phyloP scores from a whole-genome alignment of 2,888 invertebrate species.

The Nomada ruficornis region DNA sequence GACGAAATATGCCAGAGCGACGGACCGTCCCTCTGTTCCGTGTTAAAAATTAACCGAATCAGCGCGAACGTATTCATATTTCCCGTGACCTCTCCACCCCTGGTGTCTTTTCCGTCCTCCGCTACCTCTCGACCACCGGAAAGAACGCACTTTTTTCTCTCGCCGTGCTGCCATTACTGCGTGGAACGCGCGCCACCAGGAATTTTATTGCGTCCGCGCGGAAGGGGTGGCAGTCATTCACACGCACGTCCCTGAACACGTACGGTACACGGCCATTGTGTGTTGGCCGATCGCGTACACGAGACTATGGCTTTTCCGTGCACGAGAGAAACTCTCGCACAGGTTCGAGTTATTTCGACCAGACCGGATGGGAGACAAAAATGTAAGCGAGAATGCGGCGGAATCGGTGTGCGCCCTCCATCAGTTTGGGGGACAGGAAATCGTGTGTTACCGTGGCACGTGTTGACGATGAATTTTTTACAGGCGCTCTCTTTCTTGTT shows the following conservation, averaged over 20 bases:
- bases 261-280: constrained; percentile 39
- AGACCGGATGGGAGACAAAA: constrained; percentile 40
- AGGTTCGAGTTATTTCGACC: constrained; percentile 24
- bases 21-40: constrained; percentile 48
- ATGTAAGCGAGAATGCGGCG: constrained; percentile 37
- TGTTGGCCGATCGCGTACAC: constrained; percentile 3
- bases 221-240: constrained; percentile 46
- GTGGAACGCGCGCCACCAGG: constrained; percentile 40
- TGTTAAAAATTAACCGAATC: constrained; percentile 75
- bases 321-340: constrained; percentile 14
- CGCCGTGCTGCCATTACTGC: constrained; percentile 56
- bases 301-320: constrained; percentile 2
- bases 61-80: constrained; percentile 71
- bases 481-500: neutral
- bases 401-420: neutral
- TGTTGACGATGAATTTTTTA: constrained; percentile 24
- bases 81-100: constrained; percentile 39
- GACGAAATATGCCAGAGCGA: constrained; percentile 64
- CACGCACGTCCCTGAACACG: constrained; percentile 52
- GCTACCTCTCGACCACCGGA: constrained; percentile 5
- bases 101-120: neutral
- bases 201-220: constrained; percentile 58
- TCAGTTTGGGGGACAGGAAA: constrained; percentile 28
- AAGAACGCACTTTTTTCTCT: constrained; percentile 30
- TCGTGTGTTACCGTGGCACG: constrained; percentile 33